A percentile compares a stretch with the other conserved stretches of the same genome.
Evolutionary conservation across 2,888 invertebrate species (phyloP).

Genomic region (Octonoba sinensis): DNA sequence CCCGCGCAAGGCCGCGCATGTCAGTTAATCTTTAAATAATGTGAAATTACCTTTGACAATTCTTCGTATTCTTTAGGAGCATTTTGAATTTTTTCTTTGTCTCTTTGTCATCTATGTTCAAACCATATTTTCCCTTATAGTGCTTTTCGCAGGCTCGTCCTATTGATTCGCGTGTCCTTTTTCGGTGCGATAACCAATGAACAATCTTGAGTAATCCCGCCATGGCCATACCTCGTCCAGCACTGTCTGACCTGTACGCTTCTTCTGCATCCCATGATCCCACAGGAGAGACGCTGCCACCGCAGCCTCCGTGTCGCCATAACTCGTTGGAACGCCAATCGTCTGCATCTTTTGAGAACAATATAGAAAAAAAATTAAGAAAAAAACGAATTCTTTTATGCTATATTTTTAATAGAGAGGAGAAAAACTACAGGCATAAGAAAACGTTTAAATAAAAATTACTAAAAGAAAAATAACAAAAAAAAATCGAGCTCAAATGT

Average conservation of each 20-base stretch:
- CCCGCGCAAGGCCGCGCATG: too few relatives aligned
- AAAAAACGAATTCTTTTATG: too few relatives aligned
- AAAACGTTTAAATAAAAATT: too few relatives aligned
- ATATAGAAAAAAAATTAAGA: too few relatives aligned
- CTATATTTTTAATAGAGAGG: too few relatives aligned
- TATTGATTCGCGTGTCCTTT: slow-evolving; percentile 16
- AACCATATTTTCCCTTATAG: slow-evolving; percentile 54
- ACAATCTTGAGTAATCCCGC: slow-evolving; percentile 61
- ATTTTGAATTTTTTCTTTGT: slow-evolving; percentile 59
- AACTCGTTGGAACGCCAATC: slow-evolving; percentile 20
- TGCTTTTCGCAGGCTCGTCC: slow-evolving; percentile 51
- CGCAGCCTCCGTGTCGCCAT: slow-evolving; percentile 22
- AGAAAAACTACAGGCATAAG: too few relatives aligned
- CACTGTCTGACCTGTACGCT: slow-evolving; percentile 30
- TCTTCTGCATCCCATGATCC: slow-evolving; percentile 51
- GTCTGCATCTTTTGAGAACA: slow-evolving; percentile 4
- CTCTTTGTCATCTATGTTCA: slow-evolving; percentile 61
- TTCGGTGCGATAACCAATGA: slow-evolving; percentile 54
- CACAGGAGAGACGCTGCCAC: slow-evolving; percentile 16
- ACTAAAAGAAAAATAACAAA: too few relatives aligned
- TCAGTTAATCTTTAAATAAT: too few relatives aligned
- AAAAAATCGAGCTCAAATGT: too few relatives aligned
- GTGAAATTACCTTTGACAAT: slow-evolving; percentile 32
- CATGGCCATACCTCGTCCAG: slow-evolving; percentile 43
- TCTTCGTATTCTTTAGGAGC: slow-evolving; percentile 48